Percentiles rank a stretch among this genome's conserved stretches.
These are phyloP conservation scores for Lagopus muta DNA, from an alignment of 2,113 vertebrate genomes.

Conservation along the genomic window DNA sequence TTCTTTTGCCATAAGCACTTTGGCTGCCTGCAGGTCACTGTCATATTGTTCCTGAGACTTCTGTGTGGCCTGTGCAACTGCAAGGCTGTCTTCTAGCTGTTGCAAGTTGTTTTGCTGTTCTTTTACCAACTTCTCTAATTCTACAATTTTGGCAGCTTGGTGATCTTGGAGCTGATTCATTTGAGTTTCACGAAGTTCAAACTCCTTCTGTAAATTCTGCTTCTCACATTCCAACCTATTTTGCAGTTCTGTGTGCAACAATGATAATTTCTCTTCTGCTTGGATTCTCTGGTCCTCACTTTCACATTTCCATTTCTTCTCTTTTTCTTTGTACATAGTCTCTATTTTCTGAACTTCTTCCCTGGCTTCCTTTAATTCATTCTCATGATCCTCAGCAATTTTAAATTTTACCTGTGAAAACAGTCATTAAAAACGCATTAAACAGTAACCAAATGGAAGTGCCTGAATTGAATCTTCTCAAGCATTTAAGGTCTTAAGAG, in stretches of 20 bases:
- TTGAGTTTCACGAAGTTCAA: slow-evolving; percentile 66
- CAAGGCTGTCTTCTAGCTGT: slow-evolving; percentile 78
- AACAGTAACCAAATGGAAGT: background rate
- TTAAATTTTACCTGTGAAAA: slow-evolving; percentile 73
- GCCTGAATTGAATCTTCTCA: background rate
- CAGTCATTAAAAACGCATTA: background rate
- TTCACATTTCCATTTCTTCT: slow-evolving; percentile 69
- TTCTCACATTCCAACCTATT: slow-evolving; percentile 69
- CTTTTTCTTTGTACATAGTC: slow-evolving; percentile 59
- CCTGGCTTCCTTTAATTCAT: slow-evolving; percentile 60
- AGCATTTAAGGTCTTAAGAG: background rate
- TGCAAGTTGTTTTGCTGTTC: slow-evolving; percentile 78
- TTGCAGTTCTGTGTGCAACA: slow-evolving; percentile 52
- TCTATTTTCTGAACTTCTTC: slow-evolving; percentile 68
- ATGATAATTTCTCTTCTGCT: slow-evolving; percentile 53
- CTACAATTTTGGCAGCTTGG: slow-evolving; percentile 74
- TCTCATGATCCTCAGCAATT: slow-evolving; percentile 72
- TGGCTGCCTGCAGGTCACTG: slow-evolving; percentile 69
- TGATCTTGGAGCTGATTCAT: slow-evolving; percentile 68
- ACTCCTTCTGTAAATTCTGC: slow-evolving; percentile 58
- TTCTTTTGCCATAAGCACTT: slow-evolving; percentile 66
- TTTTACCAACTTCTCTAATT: slow-evolving; percentile 75
- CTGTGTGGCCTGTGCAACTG: slow-evolving; percentile 62
- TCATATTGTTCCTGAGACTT: slow-evolving; percentile 63
- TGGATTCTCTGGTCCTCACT: slow-evolving; percentile 29